Evolutionary conservation across 37 sponge, comb jelly and placozoan species (phyloP), one percentile per base, ranked within the genome.

Genomic region (Chondrosia reniformis): DNA sequence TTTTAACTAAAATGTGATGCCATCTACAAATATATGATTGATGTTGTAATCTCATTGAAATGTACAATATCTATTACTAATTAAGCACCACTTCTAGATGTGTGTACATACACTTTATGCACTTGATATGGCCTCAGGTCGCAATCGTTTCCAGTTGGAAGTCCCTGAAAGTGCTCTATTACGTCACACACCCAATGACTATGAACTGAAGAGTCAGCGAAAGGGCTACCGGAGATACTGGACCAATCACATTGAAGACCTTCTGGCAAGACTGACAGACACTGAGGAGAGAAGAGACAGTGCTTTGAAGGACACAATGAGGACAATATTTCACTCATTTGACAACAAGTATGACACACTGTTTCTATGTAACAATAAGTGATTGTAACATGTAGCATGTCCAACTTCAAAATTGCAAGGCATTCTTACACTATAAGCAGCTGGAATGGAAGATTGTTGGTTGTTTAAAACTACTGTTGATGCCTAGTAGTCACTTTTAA

Each of bases 221-320:
- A 94, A 94, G 39, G 94, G 90, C 30, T 81, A 58, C 67, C 65
- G 82, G 32, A 79, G 94, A 25, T 93, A 86, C 31, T 74, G 83
- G 76, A 98, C 96, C 0, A 57, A 45, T 31, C 81, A 87, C 24
- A 86, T 85, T 0, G 76, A 90, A 49, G 62, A 15, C 4, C 5
- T 77, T 49, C 45, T 94, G 76, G 85, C 56, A 57, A 72, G 33
- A 27, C 40, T 94, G 46, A 63, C 30, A 5, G 67, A 54, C 22
- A 89, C 79, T 0, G 97, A 97, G 82, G 89, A 84, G 61, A 73
- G 69, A 19, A 81, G 86, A 75, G 94, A 93, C 32, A 75, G 41
- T 3, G 96, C 96, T 7, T 85, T 98, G 31, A 93, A 83, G 80
- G 91, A 91, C 59, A 93, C 89, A 3, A 93, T 95, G 94, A 85